Percentiles rank a stretch among this genome's conserved stretches.
Evolutionary conservation across 2,797 vertebrate species (phyloP).

Genomic region (Ispidina lecontei): DNA sequence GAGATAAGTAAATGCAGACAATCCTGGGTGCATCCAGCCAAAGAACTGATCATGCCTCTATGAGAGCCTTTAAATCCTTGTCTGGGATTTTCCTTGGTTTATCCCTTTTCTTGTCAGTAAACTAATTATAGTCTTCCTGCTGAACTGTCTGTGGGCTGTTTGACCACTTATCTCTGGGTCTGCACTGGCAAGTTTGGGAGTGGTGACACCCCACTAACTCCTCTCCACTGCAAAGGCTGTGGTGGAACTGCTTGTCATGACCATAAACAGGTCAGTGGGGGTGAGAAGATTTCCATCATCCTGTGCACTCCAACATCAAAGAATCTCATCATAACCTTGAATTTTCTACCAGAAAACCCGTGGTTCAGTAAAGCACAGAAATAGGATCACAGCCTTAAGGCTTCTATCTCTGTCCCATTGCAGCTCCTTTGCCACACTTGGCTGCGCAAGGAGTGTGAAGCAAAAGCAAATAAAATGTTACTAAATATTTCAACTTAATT

Average conservation of each 20-base stretch:
- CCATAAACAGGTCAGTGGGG: not conserved
- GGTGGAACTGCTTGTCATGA: not conserved
- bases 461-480: not conserved
- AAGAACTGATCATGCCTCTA: not conserved
- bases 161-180: not conserved
- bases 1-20: not conserved
- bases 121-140: constrained; percentile 12
- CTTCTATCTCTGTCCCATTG: not conserved
- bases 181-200: not conserved
- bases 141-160: not conserved
- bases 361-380: not conserved
- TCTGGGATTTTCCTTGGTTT: constrained; percentile 50
- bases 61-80: constrained; percentile 16
- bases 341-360: not conserved
- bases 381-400: not conserved
- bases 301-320: not conserved
- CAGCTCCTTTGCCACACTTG: not conserved
- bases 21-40: not conserved
- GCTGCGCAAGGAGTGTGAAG: not conserved
- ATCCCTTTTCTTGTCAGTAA: constrained; percentile 22
- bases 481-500: not conserved
- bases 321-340: not conserved
- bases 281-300: not conserved
- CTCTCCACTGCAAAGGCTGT: not conserved
- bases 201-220: not conserved